Conservation (phyloP, 92 coral and sea anemone species). For the Galaxea fascicularis region DNA sequence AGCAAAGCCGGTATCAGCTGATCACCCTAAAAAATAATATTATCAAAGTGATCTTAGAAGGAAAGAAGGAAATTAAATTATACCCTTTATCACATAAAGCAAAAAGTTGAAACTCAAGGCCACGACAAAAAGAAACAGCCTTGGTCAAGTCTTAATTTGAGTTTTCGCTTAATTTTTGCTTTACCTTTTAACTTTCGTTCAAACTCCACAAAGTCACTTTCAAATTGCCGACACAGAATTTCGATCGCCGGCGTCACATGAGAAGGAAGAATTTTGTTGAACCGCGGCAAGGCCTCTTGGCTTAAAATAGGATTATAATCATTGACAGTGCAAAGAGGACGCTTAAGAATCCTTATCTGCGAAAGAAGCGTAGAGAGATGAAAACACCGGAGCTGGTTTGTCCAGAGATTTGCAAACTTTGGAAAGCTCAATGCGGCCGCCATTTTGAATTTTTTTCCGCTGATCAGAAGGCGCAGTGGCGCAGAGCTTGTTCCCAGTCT, state of each 20-base stretch:
- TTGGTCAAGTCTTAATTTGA: no score
- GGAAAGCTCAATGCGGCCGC: slow-evolving; percentile 58
- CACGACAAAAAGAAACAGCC: neutral
- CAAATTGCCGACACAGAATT: slow-evolving; percentile 59
- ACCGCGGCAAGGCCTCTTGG: slow-evolving; percentile 79
- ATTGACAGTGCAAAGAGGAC: slow-evolving; percentile 76
- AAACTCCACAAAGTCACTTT: slow-evolving; percentile 64
- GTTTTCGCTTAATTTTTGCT: neutral
- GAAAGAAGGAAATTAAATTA: no score
- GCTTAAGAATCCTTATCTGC: slow-evolving; percentile 64
- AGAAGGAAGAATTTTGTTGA: slow-evolving; percentile 53
- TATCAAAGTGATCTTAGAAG: no score
- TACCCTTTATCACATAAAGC: no score
- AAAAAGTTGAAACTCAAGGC: no score
- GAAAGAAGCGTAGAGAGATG: slow-evolving; percentile 81
- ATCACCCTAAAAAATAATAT: no score
- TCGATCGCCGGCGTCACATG: slow-evolving; percentile 76
- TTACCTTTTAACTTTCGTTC: slow-evolving; percentile 69
- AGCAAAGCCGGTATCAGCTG: no score
- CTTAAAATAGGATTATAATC: slow-evolving; percentile 81
- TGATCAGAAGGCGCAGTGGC: neutral
- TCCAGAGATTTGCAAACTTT: slow-evolving; percentile 63
- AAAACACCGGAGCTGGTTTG: slow-evolving; percentile 77
- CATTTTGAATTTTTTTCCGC: slow-evolving; percentile 74
- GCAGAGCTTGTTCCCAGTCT: neutral